Base-by-base conservation (phyloP, 2,888 invertebrate genomes). In the Malachius bipustulatus region DNA sequence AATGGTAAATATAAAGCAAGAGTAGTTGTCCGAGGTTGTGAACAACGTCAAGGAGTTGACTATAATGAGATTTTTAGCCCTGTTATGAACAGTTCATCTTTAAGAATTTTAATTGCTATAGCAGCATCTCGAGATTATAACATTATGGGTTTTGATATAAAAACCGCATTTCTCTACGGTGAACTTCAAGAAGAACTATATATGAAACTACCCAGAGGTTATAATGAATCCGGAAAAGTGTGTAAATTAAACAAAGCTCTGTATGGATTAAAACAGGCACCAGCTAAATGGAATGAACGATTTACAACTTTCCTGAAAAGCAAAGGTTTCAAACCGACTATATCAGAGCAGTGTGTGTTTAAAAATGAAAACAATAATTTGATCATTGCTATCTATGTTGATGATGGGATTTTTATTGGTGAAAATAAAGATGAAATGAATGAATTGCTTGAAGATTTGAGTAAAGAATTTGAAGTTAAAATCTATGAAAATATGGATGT, bases 1-100 rank as follows among this genome's bases (percentile, higher is more conserved):
- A 37, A 42, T 32, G 42, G 40, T 4, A 36, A 34, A 37, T 43
- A 38, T 27, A 45, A 45, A 32, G 46, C 45, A 12, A 36, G 44
- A 35, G 12, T 48, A 10, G 47, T 42, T 13, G 38, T 38, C 13
- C 34, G 40, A 37, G 45, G 45, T 2, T 45, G 37, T 33, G 33
- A 45, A 38, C 41, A 46, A 34, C 32, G 35, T 16, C 24, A 27
- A 4, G 32, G 34, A 12, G 35, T 38, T 14, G 38, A 41, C 12
- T 44, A 15, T 12, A 30, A 36, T 19, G 35, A 39, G 16, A 39
- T 19, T 10, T 41, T 26, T 15, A 38, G 41, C 27, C 30, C 33
- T 8, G 37, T 37, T 12, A 24, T 39, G 16, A 28, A 32, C 14
- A 29, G 15, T 1, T 38, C 10, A 26, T 40, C 26, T 4, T 16